Evolutionary conservation across 2,797 vertebrate species (phyloP).

Genomic region (Eutrigla gurnardus): DNA sequence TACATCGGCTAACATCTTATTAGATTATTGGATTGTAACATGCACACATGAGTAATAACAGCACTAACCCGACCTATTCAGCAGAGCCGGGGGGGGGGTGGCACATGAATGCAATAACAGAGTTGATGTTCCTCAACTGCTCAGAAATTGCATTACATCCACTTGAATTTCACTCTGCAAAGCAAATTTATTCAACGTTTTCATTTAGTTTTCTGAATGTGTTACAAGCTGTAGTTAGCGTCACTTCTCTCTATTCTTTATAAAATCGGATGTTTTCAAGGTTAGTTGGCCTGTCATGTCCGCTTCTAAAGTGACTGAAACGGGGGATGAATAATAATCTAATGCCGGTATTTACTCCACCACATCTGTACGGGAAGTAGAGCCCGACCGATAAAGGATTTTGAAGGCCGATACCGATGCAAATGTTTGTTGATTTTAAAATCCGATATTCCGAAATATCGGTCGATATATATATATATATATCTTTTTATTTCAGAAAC

Average conservation of each 20-base stretch:
- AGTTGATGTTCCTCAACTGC: slow-evolving; percentile 18
- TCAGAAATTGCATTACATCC: slow-evolving; percentile 24
- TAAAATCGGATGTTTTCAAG: not conserved
- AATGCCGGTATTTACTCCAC: not conserved
- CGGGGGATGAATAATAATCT: not conserved
- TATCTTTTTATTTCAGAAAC: no score
- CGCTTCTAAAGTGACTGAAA: not conserved
- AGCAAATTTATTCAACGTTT: not conserved
- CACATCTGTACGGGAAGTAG: not conserved
- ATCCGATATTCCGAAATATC: no score
- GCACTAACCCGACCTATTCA: slow-evolving; percentile 19
- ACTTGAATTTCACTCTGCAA: slow-evolving; percentile 11
- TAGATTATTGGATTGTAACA: slow-evolving; percentile 13
- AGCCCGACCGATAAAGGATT: no score
- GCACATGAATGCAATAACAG: slow-evolving; percentile 22
- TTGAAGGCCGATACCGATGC: no score
- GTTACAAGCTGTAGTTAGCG: not conserved
- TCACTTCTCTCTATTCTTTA: not conserved
- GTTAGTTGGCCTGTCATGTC: not conserved
- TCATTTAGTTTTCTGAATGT: slow-evolving; percentile 11
- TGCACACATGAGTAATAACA: slow-evolving; percentile 7
- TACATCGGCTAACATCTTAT: slow-evolving; percentile 25
- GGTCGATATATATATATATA: no score
- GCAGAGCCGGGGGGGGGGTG: not conserved
- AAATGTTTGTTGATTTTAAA: no score